Conservation (phyloP, 2,113 vertebrate species). For the Peromyscus leucopus region DNA sequence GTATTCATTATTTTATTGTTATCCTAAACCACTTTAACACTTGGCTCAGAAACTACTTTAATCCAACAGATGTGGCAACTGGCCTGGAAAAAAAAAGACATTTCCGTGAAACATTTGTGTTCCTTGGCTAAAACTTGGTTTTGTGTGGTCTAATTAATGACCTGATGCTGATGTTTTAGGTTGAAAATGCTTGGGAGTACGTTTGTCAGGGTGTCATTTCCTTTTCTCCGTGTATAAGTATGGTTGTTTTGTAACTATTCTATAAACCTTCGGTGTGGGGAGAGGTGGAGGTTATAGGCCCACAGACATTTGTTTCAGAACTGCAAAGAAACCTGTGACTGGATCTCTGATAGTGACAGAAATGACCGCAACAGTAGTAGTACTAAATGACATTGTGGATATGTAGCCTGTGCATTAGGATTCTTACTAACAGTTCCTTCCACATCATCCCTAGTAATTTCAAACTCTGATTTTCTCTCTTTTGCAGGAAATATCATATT, state of each 20-base stretch:
- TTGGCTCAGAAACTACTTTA: constrained; percentile 58
- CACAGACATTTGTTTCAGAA: constrained; percentile 53
- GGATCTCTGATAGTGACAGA: constrained; percentile 29
- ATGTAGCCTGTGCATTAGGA: not conserved
- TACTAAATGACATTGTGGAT: not conserved
- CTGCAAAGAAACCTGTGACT: constrained; percentile 24
- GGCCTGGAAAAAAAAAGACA: not conserved
- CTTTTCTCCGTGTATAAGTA: not conserved
- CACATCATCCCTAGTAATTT: not conserved
- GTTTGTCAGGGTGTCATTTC: not conserved
- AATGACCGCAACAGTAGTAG: not conserved
- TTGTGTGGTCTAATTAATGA: constrained; percentile 41
- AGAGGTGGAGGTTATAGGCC: not conserved
- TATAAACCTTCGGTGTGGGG: constrained; percentile 17
- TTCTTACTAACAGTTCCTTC: constrained; percentile 31
- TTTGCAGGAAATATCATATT: constrained; percentile 87
- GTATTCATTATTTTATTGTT: constrained; percentile 40
- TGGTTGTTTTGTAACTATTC: constrained; percentile 29
- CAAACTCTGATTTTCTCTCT: constrained; percentile 53
- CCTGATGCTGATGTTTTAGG: constrained; percentile 45
- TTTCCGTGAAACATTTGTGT: constrained; percentile 16
- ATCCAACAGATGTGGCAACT: not conserved
- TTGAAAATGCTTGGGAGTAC: constrained; percentile 46
- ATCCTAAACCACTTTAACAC: constrained; percentile 34
- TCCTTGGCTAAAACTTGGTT: constrained; percentile 46